Evolutionary conservation across 2,797 vertebrate species (phyloP).

Genomic region (Leucoraja ocellata): DNA sequence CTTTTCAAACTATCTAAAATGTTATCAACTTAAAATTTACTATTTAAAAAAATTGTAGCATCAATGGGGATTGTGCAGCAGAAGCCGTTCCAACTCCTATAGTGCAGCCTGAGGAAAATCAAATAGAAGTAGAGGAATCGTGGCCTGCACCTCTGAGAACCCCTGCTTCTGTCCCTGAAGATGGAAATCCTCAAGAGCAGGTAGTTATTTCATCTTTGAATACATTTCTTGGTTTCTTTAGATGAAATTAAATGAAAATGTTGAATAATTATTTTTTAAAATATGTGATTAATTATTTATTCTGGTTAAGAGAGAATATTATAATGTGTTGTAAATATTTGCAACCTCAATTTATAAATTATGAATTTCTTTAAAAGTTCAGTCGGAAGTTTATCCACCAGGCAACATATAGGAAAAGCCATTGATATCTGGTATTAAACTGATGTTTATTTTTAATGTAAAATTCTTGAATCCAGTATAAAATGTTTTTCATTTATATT

Average conservation of each 20-base stretch:
- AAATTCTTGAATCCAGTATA: conserved; percentile 1
- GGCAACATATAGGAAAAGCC: too few relatives aligned
- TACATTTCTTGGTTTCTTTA: background rate
- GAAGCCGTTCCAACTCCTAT: conserved; percentile 73
- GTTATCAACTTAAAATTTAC: background rate
- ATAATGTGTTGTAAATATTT: background rate
- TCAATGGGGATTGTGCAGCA: conserved; percentile 84
- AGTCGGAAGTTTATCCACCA: background rate
- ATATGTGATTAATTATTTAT: background rate
- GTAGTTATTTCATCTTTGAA: conserved; percentile 50
- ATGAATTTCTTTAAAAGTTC: background rate
- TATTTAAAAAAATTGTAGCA: conserved; percentile 57
- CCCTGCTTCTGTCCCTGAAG: conserved; percentile 69
- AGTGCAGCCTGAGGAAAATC: conserved; percentile 56
- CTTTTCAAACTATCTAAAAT: conserved; percentile 9
- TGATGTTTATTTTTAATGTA: background rate
- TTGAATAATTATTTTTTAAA: background rate
- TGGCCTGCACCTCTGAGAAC: conserved; percentile 91
- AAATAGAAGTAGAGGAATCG: conserved; percentile 60
- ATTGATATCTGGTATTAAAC: background rate
- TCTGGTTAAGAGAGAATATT: background rate
- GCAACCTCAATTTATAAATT: background rate
- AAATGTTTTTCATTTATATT: background rate
- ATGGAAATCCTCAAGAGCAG: conserved; percentile 71
- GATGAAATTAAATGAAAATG: background rate